Evolutionary conservation across 2,888 invertebrate species (phyloP).

Genomic region (Brenthis daphne): DNA sequence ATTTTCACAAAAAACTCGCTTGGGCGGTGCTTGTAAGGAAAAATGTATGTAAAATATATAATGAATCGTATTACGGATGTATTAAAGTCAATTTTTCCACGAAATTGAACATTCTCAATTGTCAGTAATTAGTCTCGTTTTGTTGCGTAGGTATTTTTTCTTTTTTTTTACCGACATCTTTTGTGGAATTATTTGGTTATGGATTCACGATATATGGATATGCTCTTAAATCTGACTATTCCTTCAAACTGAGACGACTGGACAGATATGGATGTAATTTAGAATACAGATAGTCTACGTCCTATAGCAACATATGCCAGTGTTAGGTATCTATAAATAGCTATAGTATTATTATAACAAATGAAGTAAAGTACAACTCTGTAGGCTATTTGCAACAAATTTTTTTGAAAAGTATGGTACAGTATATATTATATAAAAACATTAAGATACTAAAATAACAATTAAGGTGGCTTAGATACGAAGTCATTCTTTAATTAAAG

Average conservation of each 20-base stretch:
- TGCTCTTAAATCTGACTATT: constrained; percentile 18
- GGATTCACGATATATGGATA: constrained; percentile 25
- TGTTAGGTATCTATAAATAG: no score
- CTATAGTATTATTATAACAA: no score
- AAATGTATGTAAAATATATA: constrained; percentile 5
- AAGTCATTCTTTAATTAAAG: no score
- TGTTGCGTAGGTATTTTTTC: constrained; percentile 51
- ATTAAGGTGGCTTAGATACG: no score
- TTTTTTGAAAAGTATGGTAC: neutral
- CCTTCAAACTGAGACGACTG: no score
- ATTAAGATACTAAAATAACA: no score
- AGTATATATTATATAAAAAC: no score
- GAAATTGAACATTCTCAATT: constrained; percentile 43
- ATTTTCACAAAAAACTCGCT: constrained; percentile 31
- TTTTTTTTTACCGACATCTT: constrained; percentile 52
- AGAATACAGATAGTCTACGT: no score
- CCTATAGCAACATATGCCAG: no score
- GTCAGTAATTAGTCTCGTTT: constrained; percentile 59
- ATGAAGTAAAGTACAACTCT: no score
- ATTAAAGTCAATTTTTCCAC: neutral
- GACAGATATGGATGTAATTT: neutral
- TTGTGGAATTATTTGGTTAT: constrained; percentile 38
- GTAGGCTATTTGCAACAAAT: no score
- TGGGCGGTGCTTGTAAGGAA: constrained; percentile 28
- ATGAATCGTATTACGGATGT: neutral